Conservation (phyloP, 2,888 invertebrate species). For the Crepidodera aurea region DNA sequence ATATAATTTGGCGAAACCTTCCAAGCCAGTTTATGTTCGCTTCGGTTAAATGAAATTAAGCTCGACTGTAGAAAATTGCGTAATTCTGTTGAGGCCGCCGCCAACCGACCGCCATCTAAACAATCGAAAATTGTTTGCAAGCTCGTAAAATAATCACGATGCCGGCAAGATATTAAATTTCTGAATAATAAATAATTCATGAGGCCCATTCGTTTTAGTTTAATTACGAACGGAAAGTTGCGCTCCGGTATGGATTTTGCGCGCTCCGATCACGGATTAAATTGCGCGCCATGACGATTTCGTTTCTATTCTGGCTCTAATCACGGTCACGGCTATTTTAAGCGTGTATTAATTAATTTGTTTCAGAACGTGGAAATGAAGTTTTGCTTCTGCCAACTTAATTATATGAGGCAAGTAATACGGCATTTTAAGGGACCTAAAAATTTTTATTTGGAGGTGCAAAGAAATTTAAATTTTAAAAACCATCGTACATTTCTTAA, state of each 20-base stretch:
- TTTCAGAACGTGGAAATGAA: no score
- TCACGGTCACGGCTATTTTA: background rate
- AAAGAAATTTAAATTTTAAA: no score
- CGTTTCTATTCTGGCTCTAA: background rate
- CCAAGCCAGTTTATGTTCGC: no score
- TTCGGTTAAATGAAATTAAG: no score
- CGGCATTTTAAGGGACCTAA: no score
- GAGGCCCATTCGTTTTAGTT: conserved; percentile 2
- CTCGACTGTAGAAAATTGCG: background rate
- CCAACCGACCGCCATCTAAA: background rate
- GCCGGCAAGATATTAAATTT: conserved; percentile 7
- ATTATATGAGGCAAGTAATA: no score
- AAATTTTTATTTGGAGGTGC: no score
- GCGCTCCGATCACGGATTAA: background rate
- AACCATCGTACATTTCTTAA: no score
- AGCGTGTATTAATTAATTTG: no score
- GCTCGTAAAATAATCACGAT: conserved; percentile 10
- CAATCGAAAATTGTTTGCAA: conserved; percentile 8
- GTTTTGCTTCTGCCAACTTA: no score
- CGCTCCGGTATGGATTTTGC: conserved; percentile 1
- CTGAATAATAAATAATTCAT: conserved; percentile 15
- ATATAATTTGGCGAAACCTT: no score
- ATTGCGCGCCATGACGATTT: background rate
- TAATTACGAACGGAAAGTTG: conserved; percentile 11
- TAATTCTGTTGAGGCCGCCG: background rate